Evolutionary conservation across 1,140 invertebrate species (phyloP).

Genomic region (Manduca sexta): DNA sequence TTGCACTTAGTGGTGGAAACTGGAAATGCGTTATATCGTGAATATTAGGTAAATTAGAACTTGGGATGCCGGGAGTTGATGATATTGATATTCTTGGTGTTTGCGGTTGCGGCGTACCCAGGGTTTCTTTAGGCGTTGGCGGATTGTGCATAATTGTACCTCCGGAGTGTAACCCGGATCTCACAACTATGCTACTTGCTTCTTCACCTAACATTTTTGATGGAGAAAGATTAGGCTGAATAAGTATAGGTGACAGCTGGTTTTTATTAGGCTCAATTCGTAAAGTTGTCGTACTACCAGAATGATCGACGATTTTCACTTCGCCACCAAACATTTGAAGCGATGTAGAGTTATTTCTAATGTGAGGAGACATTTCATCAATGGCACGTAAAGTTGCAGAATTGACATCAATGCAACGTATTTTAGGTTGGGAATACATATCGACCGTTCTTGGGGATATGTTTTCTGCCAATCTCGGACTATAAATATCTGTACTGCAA

Average conservation of each 20-base stretch:
- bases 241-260: slow-evolving; percentile 68
- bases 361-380: slow-evolving; percentile 73
- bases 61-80: slow-evolving; percentile 75
- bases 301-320: slow-evolving; percentile 80
- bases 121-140: slow-evolving; percentile 66
- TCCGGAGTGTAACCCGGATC: slow-evolving; percentile 82
- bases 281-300: slow-evolving; percentile 80
- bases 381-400: slow-evolving; percentile 70
- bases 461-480: slow-evolving; percentile 54
- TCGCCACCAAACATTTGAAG: slow-evolving; percentile 86
- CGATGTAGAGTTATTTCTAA: slow-evolving; percentile 71
- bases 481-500: slow-evolving; percentile 62
- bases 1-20: slow-evolving; percentile 76
- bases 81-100: slow-evolving; percentile 75
- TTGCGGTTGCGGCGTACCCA: slow-evolving; percentile 66
- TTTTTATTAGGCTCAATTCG: slow-evolving; percentile 78
- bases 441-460: slow-evolving; percentile 51
- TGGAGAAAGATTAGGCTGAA: slow-evolving; percentile 66
- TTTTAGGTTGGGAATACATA: slow-evolving; percentile 69
- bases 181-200: slow-evolving; percentile 78
- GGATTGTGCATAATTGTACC: slow-evolving; percentile 81
- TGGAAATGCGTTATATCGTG: slow-evolving; percentile 74
- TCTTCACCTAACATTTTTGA: slow-evolving; percentile 63
- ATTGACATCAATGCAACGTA: slow-evolving; percentile 70
- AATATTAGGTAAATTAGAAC: slow-evolving; percentile 73